A percentile compares a stretch with the other conserved stretches of the same genome.
These are phyloP conservation scores for Eriosoma lanigerum DNA, from an alignment of 1,140 invertebrate species.

Conservation along the genomic window DNA sequence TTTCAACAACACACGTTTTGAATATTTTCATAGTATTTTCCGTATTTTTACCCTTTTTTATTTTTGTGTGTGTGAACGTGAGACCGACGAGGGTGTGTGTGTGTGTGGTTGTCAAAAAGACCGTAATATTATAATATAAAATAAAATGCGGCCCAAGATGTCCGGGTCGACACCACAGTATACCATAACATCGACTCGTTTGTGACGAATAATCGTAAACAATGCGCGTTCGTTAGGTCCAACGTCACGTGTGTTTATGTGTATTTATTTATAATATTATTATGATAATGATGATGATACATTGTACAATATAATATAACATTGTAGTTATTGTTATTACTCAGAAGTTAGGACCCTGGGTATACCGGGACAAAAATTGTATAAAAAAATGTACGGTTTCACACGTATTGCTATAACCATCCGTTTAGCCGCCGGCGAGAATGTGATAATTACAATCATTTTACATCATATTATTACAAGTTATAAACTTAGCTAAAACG, in stretches of 20 bases:
- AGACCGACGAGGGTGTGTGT: not conserved
- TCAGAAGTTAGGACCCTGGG: no score
- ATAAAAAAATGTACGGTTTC: not conserved
- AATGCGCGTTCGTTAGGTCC: conserved; percentile 32
- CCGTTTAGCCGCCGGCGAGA: not conserved
- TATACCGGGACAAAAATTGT: no score
- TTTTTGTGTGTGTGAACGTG: not conserved
- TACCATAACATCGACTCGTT: conserved; percentile 1
- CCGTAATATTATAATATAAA: not conserved
- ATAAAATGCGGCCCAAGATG: not conserved
- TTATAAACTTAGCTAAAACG: conserved; percentile 13
- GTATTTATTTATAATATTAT: no score
- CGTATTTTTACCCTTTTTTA: not conserved
- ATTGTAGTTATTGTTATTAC: no score
- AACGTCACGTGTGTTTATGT: not conserved
- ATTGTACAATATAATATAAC: no score
- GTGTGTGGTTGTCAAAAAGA: not conserved
- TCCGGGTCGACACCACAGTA: not conserved
- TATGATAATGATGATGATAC: no score
- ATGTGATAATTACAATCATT: not conserved
- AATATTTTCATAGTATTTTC: not conserved
- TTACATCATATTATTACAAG: no score
- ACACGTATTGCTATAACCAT: no score
- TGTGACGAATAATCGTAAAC: conserved; percentile 26
- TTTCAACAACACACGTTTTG: no score